These are phyloP conservation scores for Sebastes trivittatus DNA, from an alignment of 2,797 vertebrate genomes.

Conservation along the genomic window DNA sequence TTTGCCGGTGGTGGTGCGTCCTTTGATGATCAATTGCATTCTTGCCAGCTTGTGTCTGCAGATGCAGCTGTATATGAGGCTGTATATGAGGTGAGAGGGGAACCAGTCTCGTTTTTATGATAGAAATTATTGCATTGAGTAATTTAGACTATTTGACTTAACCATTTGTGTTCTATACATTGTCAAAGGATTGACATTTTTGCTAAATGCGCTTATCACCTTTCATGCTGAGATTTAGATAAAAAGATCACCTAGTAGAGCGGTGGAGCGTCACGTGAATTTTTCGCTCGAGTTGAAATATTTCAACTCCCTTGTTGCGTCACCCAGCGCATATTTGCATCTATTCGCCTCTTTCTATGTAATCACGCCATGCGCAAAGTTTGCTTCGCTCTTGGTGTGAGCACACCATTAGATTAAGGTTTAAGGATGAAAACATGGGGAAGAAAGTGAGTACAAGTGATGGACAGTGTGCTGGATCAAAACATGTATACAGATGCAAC, in stretches of 20 bases:
- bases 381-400: no score
- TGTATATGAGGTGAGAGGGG: background rate
- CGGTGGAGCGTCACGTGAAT: no score
- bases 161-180: background rate
- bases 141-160: background rate
- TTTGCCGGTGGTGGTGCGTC: background rate
- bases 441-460: background rate
- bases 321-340: accelerated
- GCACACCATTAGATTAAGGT: background rate
- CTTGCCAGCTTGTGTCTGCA: background rate
- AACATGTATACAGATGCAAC: background rate
- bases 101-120: background rate
- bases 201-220: background rate
- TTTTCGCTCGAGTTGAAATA: no score
- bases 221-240: no score
- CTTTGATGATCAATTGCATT: constrained; percentile 30
- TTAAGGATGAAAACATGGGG: background rate
- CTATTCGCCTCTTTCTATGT: no score
- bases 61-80: background rate
- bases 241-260: no score
- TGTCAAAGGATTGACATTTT: background rate
- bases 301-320: no score
- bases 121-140: background rate
- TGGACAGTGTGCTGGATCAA: background rate
- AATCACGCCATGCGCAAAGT: accelerated